Evolutionary conservation across 2,797 vertebrate genomes (phyloP).

Genomic region (Lepidocolaptes lacrymiger): DNA sequence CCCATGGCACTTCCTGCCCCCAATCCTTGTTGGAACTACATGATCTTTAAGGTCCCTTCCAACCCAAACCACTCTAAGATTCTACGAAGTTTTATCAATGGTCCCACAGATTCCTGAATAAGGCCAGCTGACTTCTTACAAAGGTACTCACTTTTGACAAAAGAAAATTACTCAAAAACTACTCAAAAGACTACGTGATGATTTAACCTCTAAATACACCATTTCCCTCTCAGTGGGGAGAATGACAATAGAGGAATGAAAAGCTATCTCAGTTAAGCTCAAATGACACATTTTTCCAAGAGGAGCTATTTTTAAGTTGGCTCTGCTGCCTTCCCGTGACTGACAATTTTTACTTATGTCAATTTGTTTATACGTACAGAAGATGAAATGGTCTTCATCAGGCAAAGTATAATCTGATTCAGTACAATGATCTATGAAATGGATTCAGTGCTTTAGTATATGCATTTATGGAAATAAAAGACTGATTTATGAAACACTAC

Average conservation of each 20-base stretch:
- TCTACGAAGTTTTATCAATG: not conserved
- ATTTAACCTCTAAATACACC: not conserved
- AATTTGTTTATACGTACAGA: not conserved
- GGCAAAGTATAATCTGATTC: not conserved
- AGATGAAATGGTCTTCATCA: not conserved
- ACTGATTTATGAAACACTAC: not conserved
- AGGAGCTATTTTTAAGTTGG: not conserved
- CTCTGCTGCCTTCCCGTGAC: not conserved
- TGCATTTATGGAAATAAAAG: not conserved
- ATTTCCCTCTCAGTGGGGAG: not conserved
- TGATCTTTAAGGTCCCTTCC: not conserved
- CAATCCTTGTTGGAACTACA: rapidly evolving
- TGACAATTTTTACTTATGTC: not conserved
- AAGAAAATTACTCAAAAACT: not conserved
- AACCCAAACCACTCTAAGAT: not conserved
- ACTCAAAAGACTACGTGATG: not conserved
- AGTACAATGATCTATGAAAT: not conserved
- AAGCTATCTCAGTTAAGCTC: not conserved
- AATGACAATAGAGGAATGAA: not conserved
- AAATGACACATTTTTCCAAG: not conserved
- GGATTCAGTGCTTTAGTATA: not conserved
- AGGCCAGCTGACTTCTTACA: not conserved
- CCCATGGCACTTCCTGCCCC: not conserved
- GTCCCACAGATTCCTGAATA: not conserved
- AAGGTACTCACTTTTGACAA: not conserved